Evolutionary conservation across 1,140 invertebrate species (phyloP).

Genomic region (Halesus radiatus): DNA sequence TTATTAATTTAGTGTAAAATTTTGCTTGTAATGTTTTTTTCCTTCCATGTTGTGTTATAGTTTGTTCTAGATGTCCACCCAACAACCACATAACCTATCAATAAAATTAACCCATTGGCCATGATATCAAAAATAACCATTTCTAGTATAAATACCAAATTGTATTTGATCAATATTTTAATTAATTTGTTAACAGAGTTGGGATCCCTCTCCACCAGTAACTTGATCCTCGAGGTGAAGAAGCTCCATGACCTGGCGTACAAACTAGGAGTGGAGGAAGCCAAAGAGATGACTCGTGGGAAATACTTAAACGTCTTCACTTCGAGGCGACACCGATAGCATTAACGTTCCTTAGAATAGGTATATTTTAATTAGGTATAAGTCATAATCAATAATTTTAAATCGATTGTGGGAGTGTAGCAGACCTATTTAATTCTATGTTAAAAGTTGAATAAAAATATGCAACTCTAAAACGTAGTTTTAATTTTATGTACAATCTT

Average conservation of each 20-base stretch:
- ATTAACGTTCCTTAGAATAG: not conserved
- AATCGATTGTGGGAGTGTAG: not conserved
- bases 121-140: no score
- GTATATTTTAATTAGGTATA: not conserved
- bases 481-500: no score
- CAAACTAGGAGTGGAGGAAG: slow-evolving; percentile 92
- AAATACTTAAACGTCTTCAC: slow-evolving; percentile 93
- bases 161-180: slow-evolving; percentile 16
- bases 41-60: no score
- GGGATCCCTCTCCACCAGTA: slow-evolving; percentile 82
- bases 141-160: not conserved
- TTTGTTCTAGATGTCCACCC: no score
- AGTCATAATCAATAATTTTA: not conserved
- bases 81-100: no score
- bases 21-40: no score
- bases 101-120: no score
- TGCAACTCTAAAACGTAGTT: no score
- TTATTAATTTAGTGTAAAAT: no score
- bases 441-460: no score
- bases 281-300: slow-evolving; percentile 95
- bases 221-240: slow-evolving; percentile 91
- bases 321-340: slow-evolving; percentile 59
- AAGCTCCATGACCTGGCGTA: slow-evolving; percentile 94
- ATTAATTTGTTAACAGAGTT: slow-evolving; percentile 75
- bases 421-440: not conserved